Percentiles rank a stretch among this genome's conserved stretches.
Conservation (phyloP, 2,888 invertebrate genomes). For the Acholoe squamosa region DNA sequence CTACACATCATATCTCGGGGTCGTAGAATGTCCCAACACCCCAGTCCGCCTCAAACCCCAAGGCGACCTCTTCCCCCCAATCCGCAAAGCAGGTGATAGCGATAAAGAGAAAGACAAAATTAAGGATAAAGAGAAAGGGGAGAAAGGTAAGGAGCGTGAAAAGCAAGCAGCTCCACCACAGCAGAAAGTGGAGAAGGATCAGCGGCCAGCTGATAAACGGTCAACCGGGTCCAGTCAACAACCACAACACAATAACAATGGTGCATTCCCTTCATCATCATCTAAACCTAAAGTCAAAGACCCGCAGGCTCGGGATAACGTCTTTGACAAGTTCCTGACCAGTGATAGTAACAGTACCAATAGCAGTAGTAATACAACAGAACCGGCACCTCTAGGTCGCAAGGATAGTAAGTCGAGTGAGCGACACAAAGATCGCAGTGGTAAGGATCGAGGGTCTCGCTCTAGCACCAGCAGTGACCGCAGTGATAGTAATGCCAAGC, state of each 20-base stretch:
- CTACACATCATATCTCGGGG: background rate
- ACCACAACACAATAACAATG: background rate
- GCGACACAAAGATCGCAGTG: conserved; percentile 18
- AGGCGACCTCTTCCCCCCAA: background rate
- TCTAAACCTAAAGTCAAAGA: conserved; percentile 41
- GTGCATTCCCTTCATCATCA: background rate
- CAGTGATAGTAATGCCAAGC: background rate
- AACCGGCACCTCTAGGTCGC: background rate
- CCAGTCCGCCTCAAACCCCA: background rate
- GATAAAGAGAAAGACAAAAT: background rate
- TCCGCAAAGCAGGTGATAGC: too few relatives aligned
- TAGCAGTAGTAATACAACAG: background rate
- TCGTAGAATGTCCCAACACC: conserved; percentile 14
- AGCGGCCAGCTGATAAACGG: background rate
- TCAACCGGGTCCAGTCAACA: conserved; percentile 21
- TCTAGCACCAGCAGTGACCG: conserved; percentile 25
- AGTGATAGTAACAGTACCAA: background rate
- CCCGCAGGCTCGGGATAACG: conserved; percentile 58
- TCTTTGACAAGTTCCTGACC: conserved; percentile 45
- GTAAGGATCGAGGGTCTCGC: conserved; percentile 5
- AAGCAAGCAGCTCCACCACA: background rate
- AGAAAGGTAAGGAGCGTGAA: background rate
- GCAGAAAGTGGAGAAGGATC: background rate
- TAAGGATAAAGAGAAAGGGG: background rate
- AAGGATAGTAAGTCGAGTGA: conserved; percentile 36